phyloP scores from a whole-genome alignment of 2,797 vertebrate genomes.

The Tragelaphus eurycerus region DNA sequence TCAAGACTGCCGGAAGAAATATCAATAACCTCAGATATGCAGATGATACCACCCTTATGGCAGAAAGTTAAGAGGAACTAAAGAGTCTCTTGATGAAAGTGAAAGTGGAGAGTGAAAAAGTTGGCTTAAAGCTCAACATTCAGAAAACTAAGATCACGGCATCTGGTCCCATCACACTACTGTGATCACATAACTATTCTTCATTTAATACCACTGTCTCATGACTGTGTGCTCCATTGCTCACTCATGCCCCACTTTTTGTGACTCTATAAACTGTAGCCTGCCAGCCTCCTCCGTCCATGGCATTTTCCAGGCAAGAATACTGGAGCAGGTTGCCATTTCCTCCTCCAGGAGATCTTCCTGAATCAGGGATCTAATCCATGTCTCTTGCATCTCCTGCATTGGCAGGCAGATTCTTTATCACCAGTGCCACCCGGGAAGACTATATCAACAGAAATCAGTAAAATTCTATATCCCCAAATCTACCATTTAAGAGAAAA shows the following conservation, averaged over 20 bases:
- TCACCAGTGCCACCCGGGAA: neutral
- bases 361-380: neutral
- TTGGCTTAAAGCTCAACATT: too few relatives aligned
- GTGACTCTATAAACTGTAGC: neutral
- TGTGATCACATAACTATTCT: neutral
- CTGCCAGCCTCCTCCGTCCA: neutral
- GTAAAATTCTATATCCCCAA: neutral
- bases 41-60: too few relatives aligned
- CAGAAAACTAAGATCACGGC: too few relatives aligned
- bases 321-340: neutral
- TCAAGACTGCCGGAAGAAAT: too few relatives aligned
- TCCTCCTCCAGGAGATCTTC: neutral
- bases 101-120: too few relatives aligned
- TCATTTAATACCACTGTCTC: neutral
- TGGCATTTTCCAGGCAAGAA: neutral
- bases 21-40: too few relatives aligned
- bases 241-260: neutral
- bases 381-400: neutral
- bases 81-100: too few relatives aligned
- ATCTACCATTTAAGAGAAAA: neutral
- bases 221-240: neutral
- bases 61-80: too few relatives aligned
- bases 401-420: neutral
- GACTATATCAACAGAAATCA: neutral
- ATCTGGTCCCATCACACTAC: too few relatives aligned